Evolutionary conservation across 2,113 vertebrate species (phyloP), one percentile per base, ranked within the genome.

Genomic region (Trematomus loennbergii): DNA sequence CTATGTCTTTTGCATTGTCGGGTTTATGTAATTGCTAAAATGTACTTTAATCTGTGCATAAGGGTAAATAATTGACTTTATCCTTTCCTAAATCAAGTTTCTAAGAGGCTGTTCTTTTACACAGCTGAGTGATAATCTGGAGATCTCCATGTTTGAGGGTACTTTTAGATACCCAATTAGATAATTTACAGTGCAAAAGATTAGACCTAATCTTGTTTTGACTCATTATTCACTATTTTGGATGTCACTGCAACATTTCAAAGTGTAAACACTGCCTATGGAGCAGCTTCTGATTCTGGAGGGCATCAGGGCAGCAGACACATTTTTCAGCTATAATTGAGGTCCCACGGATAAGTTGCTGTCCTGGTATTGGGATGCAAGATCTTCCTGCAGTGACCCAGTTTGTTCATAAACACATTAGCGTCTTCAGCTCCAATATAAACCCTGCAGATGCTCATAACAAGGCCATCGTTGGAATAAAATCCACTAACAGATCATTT

Each of bases 381-480:
- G 67, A 72, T 80, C 73, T 70, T 68, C 80, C 87, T 61, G 57
- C 77, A 46, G 72, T 91, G 90, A 92, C 90, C 89, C 82, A 92
- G 79, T 92, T 92, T 82, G 65, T 64, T 62, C 52, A 58, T 69
- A 85, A 85, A 81, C 84, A 83, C 76, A 67, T 10, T 11, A 33
- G 79, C 78, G 70, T 54, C 68, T 69, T 61, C 48, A 16, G 57
- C 77, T 81, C 61, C 20, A 65, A 75, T 50, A 67, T 52, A 78
- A 67, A 49, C 50, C 22, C 78, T 40, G 36, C 36, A 40, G 36
- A 40, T 40, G 36, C 36, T 75, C 50, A 73, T 3, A 63, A 76
- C 76, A 18, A 54, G 60, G 72, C 57, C 45, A 54, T 86, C 57
- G 12, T 81, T 78, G 17, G 43, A 57, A 81, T 50, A 33, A 78